Evolutionary conservation across 2,888 invertebrate species (phyloP), one percentile per base, ranked within the genome.

Genomic region (Polylopha cassiicola): DNA sequence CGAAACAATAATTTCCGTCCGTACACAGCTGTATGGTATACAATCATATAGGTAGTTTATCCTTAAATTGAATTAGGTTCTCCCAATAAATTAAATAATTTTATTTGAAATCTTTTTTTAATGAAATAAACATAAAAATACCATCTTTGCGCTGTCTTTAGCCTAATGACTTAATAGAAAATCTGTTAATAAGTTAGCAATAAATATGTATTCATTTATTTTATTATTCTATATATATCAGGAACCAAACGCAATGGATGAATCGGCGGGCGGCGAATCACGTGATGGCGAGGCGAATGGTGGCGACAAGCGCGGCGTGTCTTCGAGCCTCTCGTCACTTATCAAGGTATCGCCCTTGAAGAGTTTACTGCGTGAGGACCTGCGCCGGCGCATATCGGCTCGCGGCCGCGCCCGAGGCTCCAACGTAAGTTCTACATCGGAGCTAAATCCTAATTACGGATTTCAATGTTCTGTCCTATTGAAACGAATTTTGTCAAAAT

Each of bases 321-420:
- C 91, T 38, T 91, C 90, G 55, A 91, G 89, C 69, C 84, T 93
- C 52, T 92, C 93, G 50, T 92, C 93, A 38, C 74, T 94, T 57
- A 94, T 94, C 64, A 94, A 94, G 86, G 89, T 91, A 51, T 95
- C 95, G 37, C 95, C 95, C 46, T 81, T 95, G 51, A 95, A 95
- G 74, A 94, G 94, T 55, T 79, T 95, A 49, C 84, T 95, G 47
- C 88, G 95, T 32, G 95, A 95, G 69, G 95, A 95, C 76, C 82
- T 95, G 56, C 93, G 94, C 67, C 87, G 94, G 46, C 91, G 94
- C 69, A 91, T 94, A 58, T 90, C 91, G 44, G 91, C 91, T 23
- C 86, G 91, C 58, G 91, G 90, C 33, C 88, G 88, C 57, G 87
- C 87, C 51, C 81, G 89, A 41, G 77, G 70, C 50, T 70, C 73